phyloP scores from a whole-genome alignment of 2,797 vertebrate species.

The Meda fulgida region DNA sequence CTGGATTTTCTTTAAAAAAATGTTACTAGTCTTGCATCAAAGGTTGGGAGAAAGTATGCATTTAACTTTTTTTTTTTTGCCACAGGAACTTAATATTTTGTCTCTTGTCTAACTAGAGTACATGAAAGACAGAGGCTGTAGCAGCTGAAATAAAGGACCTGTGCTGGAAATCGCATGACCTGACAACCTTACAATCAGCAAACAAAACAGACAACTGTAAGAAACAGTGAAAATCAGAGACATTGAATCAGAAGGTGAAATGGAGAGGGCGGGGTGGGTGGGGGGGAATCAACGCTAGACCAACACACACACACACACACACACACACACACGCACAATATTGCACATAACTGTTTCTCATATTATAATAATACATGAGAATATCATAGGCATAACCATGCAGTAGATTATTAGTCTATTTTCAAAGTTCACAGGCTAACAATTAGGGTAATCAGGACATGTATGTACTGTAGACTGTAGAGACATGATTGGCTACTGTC shows the following conservation, averaged over 20 bases:
- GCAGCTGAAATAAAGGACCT: conserved; percentile 25
- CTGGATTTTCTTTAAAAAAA: not conserved
- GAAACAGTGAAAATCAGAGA: not conserved
- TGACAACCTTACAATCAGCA: conserved; percentile 44
- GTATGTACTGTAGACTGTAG: conserved; percentile 72
- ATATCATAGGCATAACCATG: conserved; percentile 87
- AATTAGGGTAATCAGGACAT: conserved; percentile 87
- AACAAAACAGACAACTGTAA: not conserved
- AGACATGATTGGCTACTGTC: conserved; percentile 77
- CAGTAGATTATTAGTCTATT: conserved; percentile 86
- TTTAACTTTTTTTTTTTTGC: not conserved
- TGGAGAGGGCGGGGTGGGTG: no score
- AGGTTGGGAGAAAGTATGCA: not conserved
- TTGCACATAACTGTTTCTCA: conserved; percentile 91
- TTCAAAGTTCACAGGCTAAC: conserved; percentile 88
- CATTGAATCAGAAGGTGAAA: not conserved
- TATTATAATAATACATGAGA: conserved; percentile 79
- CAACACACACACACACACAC: not conserved
- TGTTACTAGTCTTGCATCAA: not conserved
- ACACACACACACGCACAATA: conserved; percentile 73
- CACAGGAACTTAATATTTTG: conserved; percentile 3
- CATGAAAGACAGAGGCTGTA: not conserved
- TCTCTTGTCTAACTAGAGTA: not conserved
- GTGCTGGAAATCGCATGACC: not conserved
- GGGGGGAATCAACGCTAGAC: conserved; percentile 2